phyloP scores from a whole-genome alignment of 2,888 invertebrate genomes.

The Athalia cordata region DNA sequence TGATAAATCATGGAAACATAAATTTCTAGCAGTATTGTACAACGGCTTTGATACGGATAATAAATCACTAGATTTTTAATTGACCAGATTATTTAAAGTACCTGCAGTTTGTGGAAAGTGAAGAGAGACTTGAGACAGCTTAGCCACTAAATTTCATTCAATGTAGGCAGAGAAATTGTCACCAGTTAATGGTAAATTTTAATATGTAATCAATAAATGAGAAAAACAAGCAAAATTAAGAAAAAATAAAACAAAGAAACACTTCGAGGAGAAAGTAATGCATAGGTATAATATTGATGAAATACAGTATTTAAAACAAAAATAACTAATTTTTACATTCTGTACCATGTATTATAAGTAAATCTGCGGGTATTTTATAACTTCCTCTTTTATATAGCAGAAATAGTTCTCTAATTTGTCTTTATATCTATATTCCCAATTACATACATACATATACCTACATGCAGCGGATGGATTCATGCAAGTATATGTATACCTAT shows the following conservation, averaged over 20 bases:
- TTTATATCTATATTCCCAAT: neutral
- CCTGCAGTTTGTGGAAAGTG: slow-evolving; percentile 34
- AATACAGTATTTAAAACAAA: slow-evolving; percentile 38
- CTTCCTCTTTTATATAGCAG: neutral
- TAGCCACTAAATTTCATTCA: slow-evolving; percentile 23
- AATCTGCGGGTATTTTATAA: slow-evolving; percentile 41
- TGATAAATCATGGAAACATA: slow-evolving; percentile 17
- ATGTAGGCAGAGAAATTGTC: neutral
- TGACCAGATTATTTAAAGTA: slow-evolving; percentile 22
- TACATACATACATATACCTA: neutral
- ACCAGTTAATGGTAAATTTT: neutral
- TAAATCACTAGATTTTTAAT: slow-evolving; percentile 29
- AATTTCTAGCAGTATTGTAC: slow-evolving; percentile 19
- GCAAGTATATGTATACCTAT: neutral
- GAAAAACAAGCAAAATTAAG: too few species aligned
- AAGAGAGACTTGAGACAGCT: slow-evolving; percentile 34
- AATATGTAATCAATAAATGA: neutral
- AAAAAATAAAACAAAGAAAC: neutral
- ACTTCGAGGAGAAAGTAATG: slow-evolving; percentile 26
- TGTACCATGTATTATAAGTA: slow-evolving; percentile 39
- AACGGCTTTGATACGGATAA: slow-evolving; percentile 12
- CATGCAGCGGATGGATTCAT: neutral
- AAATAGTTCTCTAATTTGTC: slow-evolving; percentile 24
- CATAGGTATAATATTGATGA: slow-evolving; percentile 31
- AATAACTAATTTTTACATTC: slow-evolving; percentile 29